Conservation (phyloP, 2,113 vertebrate genomes). For the Apodemus speciosus region DNA sequence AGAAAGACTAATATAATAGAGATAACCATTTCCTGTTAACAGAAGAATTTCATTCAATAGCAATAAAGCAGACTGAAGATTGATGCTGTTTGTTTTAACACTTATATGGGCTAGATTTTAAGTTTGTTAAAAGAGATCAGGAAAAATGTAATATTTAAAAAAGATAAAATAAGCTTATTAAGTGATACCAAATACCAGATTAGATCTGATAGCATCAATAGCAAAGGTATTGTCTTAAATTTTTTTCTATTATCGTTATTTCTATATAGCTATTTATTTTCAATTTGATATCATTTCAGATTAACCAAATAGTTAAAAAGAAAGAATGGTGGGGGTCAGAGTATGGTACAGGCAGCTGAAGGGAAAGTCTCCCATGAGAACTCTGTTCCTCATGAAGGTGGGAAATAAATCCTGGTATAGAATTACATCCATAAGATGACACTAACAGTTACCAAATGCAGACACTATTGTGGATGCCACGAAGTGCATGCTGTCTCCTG, state of each 20-base stretch:
- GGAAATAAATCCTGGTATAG: neutral
- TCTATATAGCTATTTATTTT: neutral
- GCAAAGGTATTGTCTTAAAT: neutral
- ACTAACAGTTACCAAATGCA: neutral
- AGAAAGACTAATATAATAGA: neutral
- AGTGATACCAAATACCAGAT: neutral
- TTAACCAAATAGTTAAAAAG: neutral
- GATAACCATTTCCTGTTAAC: neutral
- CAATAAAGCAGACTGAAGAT: neutral
- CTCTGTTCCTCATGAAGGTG: neutral
- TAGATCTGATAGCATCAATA: neutral
- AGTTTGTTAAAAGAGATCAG: neutral
- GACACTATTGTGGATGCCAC: too few relatives aligned
- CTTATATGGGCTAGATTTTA: neutral
- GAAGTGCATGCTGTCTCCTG: too few relatives aligned
- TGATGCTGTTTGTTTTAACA: neutral
- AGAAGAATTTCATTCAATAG: neutral
- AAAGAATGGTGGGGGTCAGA: neutral
- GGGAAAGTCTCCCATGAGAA: neutral
- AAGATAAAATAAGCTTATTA: neutral
- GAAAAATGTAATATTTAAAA: neutral
- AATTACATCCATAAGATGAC: neutral
- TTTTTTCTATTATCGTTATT: neutral
- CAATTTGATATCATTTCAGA: conserved; percentile 10
- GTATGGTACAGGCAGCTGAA: neutral